These are phyloP conservation scores for Leptosomus discolor DNA, from an alignment of 2,113 vertebrate species.

Conservation along the genomic window DNA sequence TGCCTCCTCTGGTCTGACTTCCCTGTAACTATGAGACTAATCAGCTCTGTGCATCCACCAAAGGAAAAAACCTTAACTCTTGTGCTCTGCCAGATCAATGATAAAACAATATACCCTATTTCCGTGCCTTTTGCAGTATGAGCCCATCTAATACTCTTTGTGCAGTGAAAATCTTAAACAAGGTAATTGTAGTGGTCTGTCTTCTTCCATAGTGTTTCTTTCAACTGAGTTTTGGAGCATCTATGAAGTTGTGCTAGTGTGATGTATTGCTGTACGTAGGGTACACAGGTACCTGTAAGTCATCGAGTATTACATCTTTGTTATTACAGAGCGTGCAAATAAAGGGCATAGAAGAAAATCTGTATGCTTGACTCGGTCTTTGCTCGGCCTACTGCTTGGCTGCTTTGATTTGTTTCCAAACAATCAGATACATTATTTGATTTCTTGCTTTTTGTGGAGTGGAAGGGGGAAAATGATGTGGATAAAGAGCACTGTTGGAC, in stretches of 20 bases:
- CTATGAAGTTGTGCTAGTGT: neutral
- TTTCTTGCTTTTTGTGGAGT: neutral
- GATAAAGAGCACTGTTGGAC: neutral
- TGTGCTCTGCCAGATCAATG: neutral
- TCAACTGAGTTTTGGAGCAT: neutral
- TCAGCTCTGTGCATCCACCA: neutral
- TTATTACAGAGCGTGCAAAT: neutral
- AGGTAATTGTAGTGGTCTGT: neutral
- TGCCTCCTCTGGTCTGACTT: neutral
- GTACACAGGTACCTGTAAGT: rapidly evolving
- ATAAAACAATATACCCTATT: neutral
- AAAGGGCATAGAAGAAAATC: neutral
- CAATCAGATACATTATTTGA: neutral
- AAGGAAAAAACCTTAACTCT: neutral
- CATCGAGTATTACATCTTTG: neutral
- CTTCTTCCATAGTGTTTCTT: neutral
- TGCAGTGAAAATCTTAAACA: neutral
- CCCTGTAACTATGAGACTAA: neutral
- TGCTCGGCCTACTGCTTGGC: neutral
- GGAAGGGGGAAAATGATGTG: neutral
- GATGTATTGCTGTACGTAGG: neutral
- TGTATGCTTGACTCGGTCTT: neutral
- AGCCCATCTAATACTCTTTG: neutral
- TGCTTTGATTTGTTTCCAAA: neutral
- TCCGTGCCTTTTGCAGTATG: neutral